A percentile compares a stretch with the other conserved stretches of the same genome.
These are phyloP conservation scores for Temnopleurus reevesii DNA, from an alignment of 53 echinoderm and acorn worm genomes.

Conservation along the genomic window DNA sequence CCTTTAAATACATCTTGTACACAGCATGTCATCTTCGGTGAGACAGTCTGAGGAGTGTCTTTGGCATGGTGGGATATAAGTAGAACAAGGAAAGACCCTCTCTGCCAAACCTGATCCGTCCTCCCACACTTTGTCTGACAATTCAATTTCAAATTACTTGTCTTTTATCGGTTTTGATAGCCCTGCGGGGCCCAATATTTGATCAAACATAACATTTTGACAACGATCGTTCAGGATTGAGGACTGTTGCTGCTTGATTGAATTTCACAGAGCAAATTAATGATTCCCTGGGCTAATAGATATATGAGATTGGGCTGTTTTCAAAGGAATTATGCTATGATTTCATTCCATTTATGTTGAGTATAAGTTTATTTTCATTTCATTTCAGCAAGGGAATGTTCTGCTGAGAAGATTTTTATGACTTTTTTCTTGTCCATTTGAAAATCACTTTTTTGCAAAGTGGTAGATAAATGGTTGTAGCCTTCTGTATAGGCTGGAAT, in stretches of 20 bases:
- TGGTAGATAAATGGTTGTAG: too few relatives aligned
- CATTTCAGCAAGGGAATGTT: neutral
- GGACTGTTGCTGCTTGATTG: conserved; percentile 12
- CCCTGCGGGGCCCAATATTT: neutral
- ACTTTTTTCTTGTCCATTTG: neutral
- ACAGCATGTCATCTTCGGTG: too few relatives aligned
- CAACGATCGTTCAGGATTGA: neutral
- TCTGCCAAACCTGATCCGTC: conserved; percentile 33
- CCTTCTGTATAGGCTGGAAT: too few relatives aligned
- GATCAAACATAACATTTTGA: conserved; percentile 39
- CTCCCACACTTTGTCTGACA: conserved; percentile 45
- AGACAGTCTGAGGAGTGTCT: too few relatives aligned
- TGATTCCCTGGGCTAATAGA: conserved; percentile 18
- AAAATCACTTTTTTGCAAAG: neutral
- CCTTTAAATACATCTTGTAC: too few relatives aligned
- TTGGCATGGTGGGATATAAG: neutral
- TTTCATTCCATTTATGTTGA: neutral
- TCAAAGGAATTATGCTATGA: neutral
- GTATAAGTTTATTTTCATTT: neutral
- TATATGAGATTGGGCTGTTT: neutral
- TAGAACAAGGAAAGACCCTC: neutral
- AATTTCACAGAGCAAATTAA: neutral
- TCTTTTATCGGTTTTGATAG: neutral
- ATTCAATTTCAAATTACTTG: conserved; percentile 38
- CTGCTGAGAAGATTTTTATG: neutral